phyloP scores from a whole-genome alignment of 2,797 vertebrate species.

The Macrochelys suwanniensis region DNA sequence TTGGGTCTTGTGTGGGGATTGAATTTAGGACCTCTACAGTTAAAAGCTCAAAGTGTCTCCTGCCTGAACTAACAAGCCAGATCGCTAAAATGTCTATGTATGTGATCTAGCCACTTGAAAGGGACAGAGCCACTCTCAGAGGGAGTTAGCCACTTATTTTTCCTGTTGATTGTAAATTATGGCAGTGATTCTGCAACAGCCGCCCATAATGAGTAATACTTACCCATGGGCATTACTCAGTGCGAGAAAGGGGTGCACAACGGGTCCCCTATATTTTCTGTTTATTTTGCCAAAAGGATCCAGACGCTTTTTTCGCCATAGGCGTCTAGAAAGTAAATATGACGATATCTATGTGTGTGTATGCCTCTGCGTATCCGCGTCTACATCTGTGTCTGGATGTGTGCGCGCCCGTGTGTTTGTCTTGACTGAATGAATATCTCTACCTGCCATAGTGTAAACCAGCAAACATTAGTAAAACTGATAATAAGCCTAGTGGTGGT shows the following conservation, averaged over 20 bases:
- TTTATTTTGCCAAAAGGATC: background rate
- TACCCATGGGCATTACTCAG: background rate
- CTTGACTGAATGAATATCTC: constrained; percentile 74
- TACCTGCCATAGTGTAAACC: constrained; percentile 79
- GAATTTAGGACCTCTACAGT: background rate
- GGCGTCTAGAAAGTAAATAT: background rate
- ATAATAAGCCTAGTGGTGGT: constrained; percentile 80
- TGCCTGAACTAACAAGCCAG: background rate
- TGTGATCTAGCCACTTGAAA: background rate
- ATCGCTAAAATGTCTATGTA: background rate
- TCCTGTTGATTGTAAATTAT: background rate
- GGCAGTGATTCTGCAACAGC: background rate
- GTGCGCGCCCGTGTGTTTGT: constrained; percentile 58
- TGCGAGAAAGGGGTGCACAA: background rate
- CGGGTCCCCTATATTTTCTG: background rate
- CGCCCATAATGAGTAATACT: background rate
- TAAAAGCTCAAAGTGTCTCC: background rate
- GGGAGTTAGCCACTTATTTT: background rate
- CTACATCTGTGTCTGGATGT: constrained; percentile 26
- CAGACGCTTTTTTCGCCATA: background rate
- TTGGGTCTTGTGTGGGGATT: background rate
- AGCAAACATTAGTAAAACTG: constrained; percentile 83
- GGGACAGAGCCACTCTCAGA: background rate
- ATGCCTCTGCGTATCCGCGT: background rate
- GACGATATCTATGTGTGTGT: background rate